Evolutionary conservation across 1,140 invertebrate genomes (phyloP).

Genomic region (Metopolophium dirhodum): DNA sequence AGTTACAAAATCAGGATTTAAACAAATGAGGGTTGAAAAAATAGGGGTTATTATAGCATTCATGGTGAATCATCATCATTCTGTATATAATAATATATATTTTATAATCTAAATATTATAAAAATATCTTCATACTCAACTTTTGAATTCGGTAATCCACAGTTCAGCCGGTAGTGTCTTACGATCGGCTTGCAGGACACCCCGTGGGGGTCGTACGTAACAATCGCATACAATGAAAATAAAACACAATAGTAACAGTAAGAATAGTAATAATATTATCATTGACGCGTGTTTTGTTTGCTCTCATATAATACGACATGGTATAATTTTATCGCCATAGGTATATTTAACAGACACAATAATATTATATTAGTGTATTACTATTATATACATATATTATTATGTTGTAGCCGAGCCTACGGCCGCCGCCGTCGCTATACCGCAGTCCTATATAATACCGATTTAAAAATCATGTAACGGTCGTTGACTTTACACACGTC

Average conservation of each 20-base stretch:
- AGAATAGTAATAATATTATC: neutral
- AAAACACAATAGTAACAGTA: neutral
- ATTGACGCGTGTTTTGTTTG: neutral
- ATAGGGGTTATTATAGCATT: too few relatives aligned
- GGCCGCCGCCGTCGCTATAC: too few relatives aligned
- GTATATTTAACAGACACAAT: neutral
- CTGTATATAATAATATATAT: too few relatives aligned
- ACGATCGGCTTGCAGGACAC: neutral
- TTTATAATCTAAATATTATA: too few relatives aligned
- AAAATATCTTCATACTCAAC: neutral
- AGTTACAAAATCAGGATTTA: too few relatives aligned
- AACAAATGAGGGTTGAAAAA: too few relatives aligned
- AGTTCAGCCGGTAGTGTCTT: neutral
- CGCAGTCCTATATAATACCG: neutral
- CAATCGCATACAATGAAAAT: neutral
- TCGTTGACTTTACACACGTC: slow-evolving; percentile 11
- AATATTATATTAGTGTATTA: neutral
- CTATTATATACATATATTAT: neutral
- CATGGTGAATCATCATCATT: too few relatives aligned
- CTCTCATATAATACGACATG: neutral
- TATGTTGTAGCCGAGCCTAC: too few relatives aligned
- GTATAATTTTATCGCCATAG: neutral
- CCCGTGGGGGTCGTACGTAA: neutral
- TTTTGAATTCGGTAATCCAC: neutral
- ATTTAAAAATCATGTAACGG: slow-evolving; percentile 16